phyloP scores from a whole-genome alignment of 2,888 invertebrate genomes.

The Cyrtodaria siliqua region DNA sequence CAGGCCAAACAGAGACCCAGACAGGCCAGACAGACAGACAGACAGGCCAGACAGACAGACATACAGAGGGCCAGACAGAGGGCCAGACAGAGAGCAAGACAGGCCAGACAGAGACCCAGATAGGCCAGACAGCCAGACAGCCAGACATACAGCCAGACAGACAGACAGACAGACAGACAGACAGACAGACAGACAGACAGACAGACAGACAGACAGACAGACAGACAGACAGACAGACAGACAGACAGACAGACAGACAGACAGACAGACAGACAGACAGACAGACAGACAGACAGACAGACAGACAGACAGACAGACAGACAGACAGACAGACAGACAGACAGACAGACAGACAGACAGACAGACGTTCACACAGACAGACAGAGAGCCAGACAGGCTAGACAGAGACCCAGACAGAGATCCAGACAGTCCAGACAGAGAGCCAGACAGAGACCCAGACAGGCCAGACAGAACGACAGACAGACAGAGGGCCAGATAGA shows the following conservation, averaged over 20 bases:
- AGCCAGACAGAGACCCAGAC: no score
- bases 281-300: constrained; percentile 1
- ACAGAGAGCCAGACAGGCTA: no score
- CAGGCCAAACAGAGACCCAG: no score
- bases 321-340: constrained; percentile 1
- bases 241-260: background rate
- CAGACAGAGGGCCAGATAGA: background rate
- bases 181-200: background rate
- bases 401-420: no score
- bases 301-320: constrained; percentile 2
- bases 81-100: background rate
- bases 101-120: background rate
- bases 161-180: no score
- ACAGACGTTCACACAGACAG: no score
- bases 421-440: background rate
- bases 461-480: background rate
- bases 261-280: background rate
- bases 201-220: constrained; percentile 4
- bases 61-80: background rate
- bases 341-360: no score
- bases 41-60: background rate
- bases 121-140: background rate
- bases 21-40: background rate
- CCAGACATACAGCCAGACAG: no score
- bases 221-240: background rate